These are phyloP conservation scores for Paralvinella palmiformis DNA, from an alignment of 1,140 invertebrate genomes.

Conservation along the genomic window DNA sequence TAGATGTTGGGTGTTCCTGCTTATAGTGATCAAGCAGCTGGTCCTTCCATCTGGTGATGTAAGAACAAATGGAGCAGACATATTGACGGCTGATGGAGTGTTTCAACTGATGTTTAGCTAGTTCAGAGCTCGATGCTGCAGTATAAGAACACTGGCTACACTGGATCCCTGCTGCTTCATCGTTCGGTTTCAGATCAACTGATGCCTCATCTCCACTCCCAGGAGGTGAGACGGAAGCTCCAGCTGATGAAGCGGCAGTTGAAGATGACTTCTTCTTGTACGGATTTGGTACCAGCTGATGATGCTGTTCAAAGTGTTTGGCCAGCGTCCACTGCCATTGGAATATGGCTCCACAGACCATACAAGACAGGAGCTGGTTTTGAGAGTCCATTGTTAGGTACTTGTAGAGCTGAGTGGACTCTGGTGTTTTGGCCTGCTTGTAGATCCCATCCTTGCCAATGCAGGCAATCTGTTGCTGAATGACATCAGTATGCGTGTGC, in stretches of 20 bases:
- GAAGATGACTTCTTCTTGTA: slow-evolving; percentile 31
- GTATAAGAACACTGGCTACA: slow-evolving; percentile 18
- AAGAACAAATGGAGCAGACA: neutral
- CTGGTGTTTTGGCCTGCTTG: slow-evolving; percentile 4
- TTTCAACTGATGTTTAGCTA: slow-evolving; percentile 17
- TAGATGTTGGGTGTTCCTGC: neutral
- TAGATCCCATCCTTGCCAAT: neutral
- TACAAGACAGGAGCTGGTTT: slow-evolving; percentile 45
- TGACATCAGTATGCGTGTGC: slow-evolving; percentile 17
- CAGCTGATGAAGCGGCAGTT: slow-evolving; percentile 21
- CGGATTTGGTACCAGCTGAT: slow-evolving; percentile 45
- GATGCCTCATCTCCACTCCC: neutral
- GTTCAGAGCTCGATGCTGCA: slow-evolving; percentile 11
- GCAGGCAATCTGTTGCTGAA: neutral
- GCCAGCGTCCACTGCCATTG: slow-evolving; percentile 51
- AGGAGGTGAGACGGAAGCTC: slow-evolving; percentile 16
- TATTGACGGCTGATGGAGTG: neutral
- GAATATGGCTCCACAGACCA: slow-evolving; percentile 48
- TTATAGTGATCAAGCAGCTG: neutral
- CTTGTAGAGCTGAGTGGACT: slow-evolving; percentile 29
- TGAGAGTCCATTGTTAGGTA: slow-evolving; percentile 17
- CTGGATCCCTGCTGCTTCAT: neutral
- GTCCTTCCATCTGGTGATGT: neutral
- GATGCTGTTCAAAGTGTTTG: slow-evolving; percentile 49
- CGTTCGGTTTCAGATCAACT: neutral